A percentile compares a stretch with the other conserved stretches of the same genome.
phyloP scores from a whole-genome alignment of 2,888 invertebrate genomes.

The Pantelozetes paolii region DNA sequence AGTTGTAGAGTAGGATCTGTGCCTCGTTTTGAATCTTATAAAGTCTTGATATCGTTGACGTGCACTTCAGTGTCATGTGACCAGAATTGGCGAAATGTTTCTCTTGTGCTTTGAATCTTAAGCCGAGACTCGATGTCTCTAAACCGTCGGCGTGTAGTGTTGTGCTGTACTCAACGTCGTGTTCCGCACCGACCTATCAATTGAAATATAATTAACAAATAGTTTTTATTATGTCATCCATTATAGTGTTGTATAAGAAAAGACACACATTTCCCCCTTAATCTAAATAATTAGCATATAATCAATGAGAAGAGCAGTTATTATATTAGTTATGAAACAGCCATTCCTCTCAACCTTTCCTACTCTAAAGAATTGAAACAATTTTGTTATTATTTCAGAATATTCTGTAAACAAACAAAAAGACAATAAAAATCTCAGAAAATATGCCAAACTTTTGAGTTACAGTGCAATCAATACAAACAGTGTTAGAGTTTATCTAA shows the following conservation, averaged over 20 bases:
- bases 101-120: slow-evolving; percentile 43
- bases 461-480: too few species aligned
- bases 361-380: too few species aligned
- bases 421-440: too few species aligned
- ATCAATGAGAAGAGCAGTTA: slow-evolving; percentile 1
- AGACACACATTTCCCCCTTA: neutral
- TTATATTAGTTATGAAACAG: neutral
- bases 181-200: slow-evolving; percentile 43
- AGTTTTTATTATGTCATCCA: neutral
- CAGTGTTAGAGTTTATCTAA: too few species aligned
- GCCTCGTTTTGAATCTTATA: slow-evolving; percentile 46
- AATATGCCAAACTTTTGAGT: too few species aligned
- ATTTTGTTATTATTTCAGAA: too few species aligned
- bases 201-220: neutral
- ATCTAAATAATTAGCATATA: neutral
- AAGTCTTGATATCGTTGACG: slow-evolving; percentile 42
- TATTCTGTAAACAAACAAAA: too few species aligned
- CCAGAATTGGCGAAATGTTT: slow-evolving; percentile 43
- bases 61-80: slow-evolving; percentile 45
- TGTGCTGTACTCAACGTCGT: slow-evolving; percentile 45
- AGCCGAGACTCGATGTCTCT: slow-evolving; percentile 44
- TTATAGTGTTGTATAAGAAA: neutral
- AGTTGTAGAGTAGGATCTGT: slow-evolving; percentile 20
- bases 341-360: too few species aligned
- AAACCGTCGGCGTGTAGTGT: slow-evolving; percentile 46